Base-by-base conservation (phyloP, 2,797 vertebrate genomes). In the Phalloptychus januarius region DNA sequence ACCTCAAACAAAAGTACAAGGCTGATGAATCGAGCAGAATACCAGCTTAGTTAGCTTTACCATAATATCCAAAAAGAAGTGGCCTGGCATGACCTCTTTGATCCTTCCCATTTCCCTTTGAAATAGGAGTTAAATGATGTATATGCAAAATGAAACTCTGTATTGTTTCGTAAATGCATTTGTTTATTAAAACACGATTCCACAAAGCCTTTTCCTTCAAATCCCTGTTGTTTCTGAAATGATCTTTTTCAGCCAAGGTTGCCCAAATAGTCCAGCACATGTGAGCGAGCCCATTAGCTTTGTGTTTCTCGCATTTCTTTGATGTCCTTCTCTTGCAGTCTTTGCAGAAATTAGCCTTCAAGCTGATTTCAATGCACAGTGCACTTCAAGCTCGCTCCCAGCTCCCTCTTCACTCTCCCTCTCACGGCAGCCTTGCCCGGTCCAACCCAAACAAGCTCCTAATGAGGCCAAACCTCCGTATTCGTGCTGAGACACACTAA, bases 361-460 rank as follows among this genome's bases (percentile, higher is more conserved):
- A 81, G 88, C 83, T 81, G 75, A 89, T 85, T 89, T 87, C 85
- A 93, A 92, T 91, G 87, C 83, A 76, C 2, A 52, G 83, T 78
- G 58, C 75, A 87, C 87, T 91, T 89, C 81, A 85, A 86, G 83
- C 88, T 84, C 88, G 86, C 85, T 87, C 85, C 89, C 83, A 81
- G 81, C 91, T 89, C 85, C 86, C 81, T 89, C 91, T 91, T 94
- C 85, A 91, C 92, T 88, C 86, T 79, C 80, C 84, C 84, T 90
- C 89, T 92, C 87, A 89, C 77, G 72, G 79, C 78, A 86, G 80
- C 54, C 10, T 71, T 77, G 63, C 83, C 76, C 77, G 69, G 78
- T 86, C 83, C 87, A 71, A 77, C 85, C 83, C 84, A 89, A 90
- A 91, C 89, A 89, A 87, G 76, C 79, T 86, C 83, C 76, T 93